Percentiles rank a stretch among this genome's conserved stretches.
phyloP scores from a whole-genome alignment of 2,888 invertebrate genomes.

The Meta bourneti region DNA sequence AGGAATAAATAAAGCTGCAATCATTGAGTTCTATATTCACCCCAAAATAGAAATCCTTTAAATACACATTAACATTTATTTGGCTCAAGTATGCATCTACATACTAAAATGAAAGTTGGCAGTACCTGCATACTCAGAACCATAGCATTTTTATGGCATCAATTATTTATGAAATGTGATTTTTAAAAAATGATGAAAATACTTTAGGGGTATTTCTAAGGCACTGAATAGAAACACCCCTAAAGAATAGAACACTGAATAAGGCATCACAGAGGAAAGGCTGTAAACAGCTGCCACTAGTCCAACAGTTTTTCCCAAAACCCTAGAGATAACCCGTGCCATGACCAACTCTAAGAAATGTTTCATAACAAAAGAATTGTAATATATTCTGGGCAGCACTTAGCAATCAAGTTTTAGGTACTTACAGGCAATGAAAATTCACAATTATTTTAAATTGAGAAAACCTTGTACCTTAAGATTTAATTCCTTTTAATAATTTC shows the following conservation, averaged over 20 bases:
- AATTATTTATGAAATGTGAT: conserved; percentile 59
- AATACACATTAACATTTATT: conserved; percentile 1
- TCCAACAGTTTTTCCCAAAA: background rate
- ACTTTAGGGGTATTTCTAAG: conserved; percentile 15
- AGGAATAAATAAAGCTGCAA: conserved; percentile 48
- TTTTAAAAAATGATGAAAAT: conserved; percentile 63
- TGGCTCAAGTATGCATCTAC: conserved; percentile 57
- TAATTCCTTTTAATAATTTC: too few species aligned
- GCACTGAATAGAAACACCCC: conserved; percentile 24
- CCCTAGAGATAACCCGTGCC: too few species aligned
- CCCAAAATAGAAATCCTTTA: background rate
- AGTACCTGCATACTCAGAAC: conserved; percentile 67
- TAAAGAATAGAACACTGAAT: conserved; percentile 59
- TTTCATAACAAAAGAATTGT: too few species aligned
- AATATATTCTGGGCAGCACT: too few species aligned
- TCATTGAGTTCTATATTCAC: conserved; percentile 14
- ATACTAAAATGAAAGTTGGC: conserved; percentile 69
- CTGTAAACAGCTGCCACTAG: conserved; percentile 63
- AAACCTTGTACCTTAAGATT: too few species aligned
- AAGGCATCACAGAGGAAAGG: conserved; percentile 75
- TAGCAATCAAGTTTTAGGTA: too few species aligned
- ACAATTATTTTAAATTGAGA: too few species aligned
- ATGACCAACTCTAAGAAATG: too few species aligned
- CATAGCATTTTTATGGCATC: conserved; percentile 68
- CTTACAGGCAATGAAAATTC: too few species aligned